These are phyloP conservation scores for Pygmarrhopalites habei DNA, from an alignment of 1,140 invertebrate genomes.

Conservation along the genomic window DNA sequence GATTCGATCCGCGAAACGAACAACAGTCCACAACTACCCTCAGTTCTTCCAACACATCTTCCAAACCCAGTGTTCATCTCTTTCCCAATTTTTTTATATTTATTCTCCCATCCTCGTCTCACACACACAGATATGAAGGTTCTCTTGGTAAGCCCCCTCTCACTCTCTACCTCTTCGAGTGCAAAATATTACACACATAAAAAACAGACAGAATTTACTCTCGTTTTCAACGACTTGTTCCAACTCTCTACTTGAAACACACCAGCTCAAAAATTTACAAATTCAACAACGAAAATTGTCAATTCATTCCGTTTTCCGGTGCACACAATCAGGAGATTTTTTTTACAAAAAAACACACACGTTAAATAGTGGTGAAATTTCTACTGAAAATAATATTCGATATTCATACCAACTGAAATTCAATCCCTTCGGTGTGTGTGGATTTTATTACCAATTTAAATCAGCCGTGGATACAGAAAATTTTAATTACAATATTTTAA, in stretches of 20 bases:
- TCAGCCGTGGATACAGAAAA: too few relatives aligned
- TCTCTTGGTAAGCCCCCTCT: slow-evolving; percentile 1
- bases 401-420: too few relatives aligned
- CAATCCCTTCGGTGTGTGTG: too few relatives aligned
- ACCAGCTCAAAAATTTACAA: neutral
- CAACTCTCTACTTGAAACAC: neutral
- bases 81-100: neutral
- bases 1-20: slow-evolving; percentile 12
- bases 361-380: too few relatives aligned
- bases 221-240: neutral
- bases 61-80: slow-evolving; percentile 2
- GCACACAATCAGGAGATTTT: too few relatives aligned
- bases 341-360: too few relatives aligned
- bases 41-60: neutral
- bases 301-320: too few relatives aligned
- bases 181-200: neutral
- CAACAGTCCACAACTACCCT: neutral
- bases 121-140: neutral
- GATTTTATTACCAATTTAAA: too few relatives aligned
- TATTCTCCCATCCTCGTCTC: neutral
- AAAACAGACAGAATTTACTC: neutral
- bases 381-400: too few relatives aligned
- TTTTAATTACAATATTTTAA: too few relatives aligned
- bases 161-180: neutral
- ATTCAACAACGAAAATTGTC: neutral